Percentiles rank a stretch among this genome's conserved stretches.
Conservation (phyloP, 2,888 invertebrate species). For the Proisotoma minuta region DNA sequence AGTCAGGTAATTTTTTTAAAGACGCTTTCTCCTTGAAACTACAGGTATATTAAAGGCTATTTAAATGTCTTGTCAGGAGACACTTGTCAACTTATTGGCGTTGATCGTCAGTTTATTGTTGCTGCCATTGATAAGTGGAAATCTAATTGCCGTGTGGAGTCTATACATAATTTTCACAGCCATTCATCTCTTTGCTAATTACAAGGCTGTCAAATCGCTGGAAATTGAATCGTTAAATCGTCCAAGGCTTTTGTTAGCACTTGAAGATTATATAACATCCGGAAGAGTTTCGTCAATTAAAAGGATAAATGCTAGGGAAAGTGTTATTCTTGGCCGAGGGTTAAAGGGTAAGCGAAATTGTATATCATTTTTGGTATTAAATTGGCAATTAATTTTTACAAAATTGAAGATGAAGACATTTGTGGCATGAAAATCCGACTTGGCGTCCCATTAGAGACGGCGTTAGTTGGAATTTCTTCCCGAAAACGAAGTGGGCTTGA, state of each 20-base stretch:
- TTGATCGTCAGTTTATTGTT: constrained; percentile 73
- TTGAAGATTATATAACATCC: constrained; percentile 63
- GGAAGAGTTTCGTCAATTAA: constrained; percentile 62
- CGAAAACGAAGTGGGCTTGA: constrained; percentile 50
- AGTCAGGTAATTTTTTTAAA: too few relatives aligned
- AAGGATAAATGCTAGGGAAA: constrained; percentile 67
- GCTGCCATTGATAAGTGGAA: constrained; percentile 62
- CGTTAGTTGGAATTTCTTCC: constrained; percentile 47
- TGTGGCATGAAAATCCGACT: constrained; percentile 62
- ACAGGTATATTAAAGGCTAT: too few relatives aligned
- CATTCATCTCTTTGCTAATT: constrained; percentile 81
- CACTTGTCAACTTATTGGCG: constrained; percentile 84
- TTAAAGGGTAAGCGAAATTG: not conserved
- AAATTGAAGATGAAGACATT: constrained; percentile 57
- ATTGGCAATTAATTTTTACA: constrained; percentile 10
- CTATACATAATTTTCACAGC: constrained; percentile 69
- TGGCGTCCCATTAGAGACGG: constrained; percentile 57
- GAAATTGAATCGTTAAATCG: constrained; percentile 76
- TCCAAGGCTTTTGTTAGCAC: constrained; percentile 65
- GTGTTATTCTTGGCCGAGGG: constrained; percentile 60
- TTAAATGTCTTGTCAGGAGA: too few relatives aligned
- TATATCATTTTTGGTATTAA: not conserved
- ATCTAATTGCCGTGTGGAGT: constrained; percentile 61
- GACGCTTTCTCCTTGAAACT: too few relatives aligned
- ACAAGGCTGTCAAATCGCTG: constrained; percentile 75